phyloP scores from a whole-genome alignment of 2,888 invertebrate genomes.

The Tromatobia lineatoria region DNA sequence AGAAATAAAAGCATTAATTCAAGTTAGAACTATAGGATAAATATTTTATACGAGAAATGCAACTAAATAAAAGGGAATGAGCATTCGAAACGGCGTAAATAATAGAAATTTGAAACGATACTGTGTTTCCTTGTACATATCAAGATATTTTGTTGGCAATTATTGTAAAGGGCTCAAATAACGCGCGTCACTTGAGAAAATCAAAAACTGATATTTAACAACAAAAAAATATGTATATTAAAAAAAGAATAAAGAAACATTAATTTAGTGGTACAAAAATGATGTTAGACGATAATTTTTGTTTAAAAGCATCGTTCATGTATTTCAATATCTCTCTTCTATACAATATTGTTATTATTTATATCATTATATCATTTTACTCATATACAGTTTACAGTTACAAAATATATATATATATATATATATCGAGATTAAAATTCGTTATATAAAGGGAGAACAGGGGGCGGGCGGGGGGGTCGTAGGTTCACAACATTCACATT shows the following conservation, averaged over 20 bases:
- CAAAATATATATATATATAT: constrained; percentile 83
- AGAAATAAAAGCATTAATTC: constrained; percentile 58
- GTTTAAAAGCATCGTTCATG: constrained; percentile 85
- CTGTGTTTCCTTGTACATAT: constrained; percentile 27
- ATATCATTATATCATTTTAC: constrained; percentile 83
- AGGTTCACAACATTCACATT: constrained; percentile 72
- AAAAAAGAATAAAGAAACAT: constrained; percentile 74
- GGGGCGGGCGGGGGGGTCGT: constrained; percentile 50
- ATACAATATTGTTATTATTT: constrained; percentile 84
- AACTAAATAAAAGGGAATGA: not conserved
- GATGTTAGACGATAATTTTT: constrained; percentile 83
- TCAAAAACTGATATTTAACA: constrained; percentile 59
- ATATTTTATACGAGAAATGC: constrained; percentile 4
- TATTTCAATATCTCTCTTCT: constrained; percentile 86
- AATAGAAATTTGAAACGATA: constrained; percentile 57
- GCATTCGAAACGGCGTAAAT: constrained; percentile 31
- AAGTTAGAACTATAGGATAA: constrained; percentile 20
- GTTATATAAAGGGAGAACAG: constrained; percentile 70
- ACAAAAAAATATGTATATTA: constrained; percentile 28
- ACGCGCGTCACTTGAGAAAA: constrained; percentile 52
- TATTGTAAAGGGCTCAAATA: constrained; percentile 22
- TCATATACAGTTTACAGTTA: constrained; percentile 85
- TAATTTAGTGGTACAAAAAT: constrained; percentile 84
- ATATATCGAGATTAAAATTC: constrained; percentile 69
- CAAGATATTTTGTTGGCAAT: constrained; percentile 30